Base-by-base conservation (phyloP, 2,797 vertebrate genomes). In the Typhlichthys eigenmanni region DNA sequence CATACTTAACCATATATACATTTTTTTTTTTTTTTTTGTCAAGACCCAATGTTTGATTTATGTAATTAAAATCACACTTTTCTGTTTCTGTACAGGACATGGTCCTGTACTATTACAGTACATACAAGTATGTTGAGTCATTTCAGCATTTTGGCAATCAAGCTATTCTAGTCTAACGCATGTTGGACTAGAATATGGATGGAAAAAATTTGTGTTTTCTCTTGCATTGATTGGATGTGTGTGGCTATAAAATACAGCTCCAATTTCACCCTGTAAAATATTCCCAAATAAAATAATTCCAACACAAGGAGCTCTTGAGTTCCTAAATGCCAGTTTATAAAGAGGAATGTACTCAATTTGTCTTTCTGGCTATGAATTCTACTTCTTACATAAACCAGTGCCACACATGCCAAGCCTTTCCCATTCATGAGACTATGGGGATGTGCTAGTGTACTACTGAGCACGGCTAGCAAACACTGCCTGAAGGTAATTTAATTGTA, bases 331-430 rank as follows among this genome's bases (percentile, higher is more conserved):
- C 81, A 79, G 13, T 82, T 74, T 24, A 47, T 8, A 55, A 61
- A 70, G 74, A 63, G 58, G 76, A 55, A 55, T 34, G 29, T 59
- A 9, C 24, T 67, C 64, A 8, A 11, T 13, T 17, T 29, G 68
- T 65, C 64, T 82, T 69, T 64, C 3, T 64, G 24, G 66, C 63
- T 57, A 63, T 7, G 38, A 72, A 66, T 51, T 66, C 60, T 51
- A 73, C 54, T 59, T n/a, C 52, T 70, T 46, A 58, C 64, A 53
- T 61, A 60, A 38, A 24, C 24, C 62, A 43, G 58, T 55, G 70
- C 82, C 83, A 76, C 80, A 83, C 73, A 81, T 71, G 68, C 81
- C 75, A 38, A 71, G 85, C 83, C 83, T 88, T 86, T 64, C 69
- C 61, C 60, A 64, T 43, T 63, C 57, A 69, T 76, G 47, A 71